phyloP scores from a whole-genome alignment of 1,140 invertebrate species.

The Drosophila sproati region DNA sequence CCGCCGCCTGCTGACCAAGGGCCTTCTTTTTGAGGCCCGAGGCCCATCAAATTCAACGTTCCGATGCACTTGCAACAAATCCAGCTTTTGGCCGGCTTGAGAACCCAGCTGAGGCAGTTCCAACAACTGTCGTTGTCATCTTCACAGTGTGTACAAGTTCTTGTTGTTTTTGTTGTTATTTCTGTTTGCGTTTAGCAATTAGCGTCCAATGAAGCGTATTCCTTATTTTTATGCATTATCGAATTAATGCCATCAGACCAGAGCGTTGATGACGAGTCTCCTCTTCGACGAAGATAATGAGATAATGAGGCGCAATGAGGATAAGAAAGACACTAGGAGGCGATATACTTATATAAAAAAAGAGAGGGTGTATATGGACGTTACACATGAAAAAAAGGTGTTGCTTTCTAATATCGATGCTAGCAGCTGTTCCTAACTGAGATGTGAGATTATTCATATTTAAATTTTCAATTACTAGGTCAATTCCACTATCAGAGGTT shows the following conservation, averaged over 20 bases:
- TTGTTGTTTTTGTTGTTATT: conserved; percentile 44
- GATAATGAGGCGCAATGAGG: background rate
- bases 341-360: background rate
- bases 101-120: conserved; percentile 25
- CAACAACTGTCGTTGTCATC: conserved; percentile 48
- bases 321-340: background rate
- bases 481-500: too few relatives aligned
- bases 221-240: conserved; percentile 81
- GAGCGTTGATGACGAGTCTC: conserved; percentile 41
- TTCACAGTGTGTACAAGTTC: conserved; percentile 23
- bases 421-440: background rate
- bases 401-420: background rate
- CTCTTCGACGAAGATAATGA: conserved; percentile 27
- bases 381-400: conserved; percentile 34
- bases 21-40: conserved; percentile 21
- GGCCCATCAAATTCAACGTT: conserved; percentile 43
- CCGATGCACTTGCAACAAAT: conserved; percentile 36
- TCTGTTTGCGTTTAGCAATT: conserved; percentile 76
- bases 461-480: too few relatives aligned
- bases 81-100: conserved; percentile 23
- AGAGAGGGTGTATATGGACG: conserved; percentile 30
- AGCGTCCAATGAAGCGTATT: conserved; percentile 82
- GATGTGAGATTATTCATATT: too few relatives aligned
- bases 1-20: conserved; percentile 27
- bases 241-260: conserved; percentile 72